phyloP scores from a whole-genome alignment of 2,113 vertebrate genomes.

The Cottus gobio region DNA sequence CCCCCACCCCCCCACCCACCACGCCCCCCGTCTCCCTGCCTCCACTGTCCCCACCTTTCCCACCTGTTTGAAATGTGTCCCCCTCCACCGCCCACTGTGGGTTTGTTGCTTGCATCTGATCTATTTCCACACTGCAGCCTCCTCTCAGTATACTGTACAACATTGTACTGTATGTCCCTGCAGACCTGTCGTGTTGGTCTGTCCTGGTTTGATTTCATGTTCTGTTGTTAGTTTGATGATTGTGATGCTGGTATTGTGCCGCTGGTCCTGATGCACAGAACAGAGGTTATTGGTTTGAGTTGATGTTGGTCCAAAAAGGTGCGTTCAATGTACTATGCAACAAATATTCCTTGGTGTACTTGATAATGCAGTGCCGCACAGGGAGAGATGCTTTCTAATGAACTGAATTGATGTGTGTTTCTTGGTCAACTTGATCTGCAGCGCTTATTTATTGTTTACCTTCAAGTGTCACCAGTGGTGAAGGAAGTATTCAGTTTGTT shows the following conservation, averaged over 20 bases:
- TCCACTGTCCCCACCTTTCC: constrained; percentile 44
- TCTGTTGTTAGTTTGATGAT: constrained; percentile 60
- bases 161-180: constrained; percentile 73
- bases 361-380: background rate
- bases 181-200: constrained; percentile 79
- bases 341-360: background rate
- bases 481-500: background rate
- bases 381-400: background rate
- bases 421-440: background rate
- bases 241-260: constrained; percentile 43
- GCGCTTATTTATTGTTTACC: background rate
- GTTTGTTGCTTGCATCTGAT: constrained; percentile 86
- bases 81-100: constrained; percentile 75
- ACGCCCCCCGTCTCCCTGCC: constrained; percentile 8
- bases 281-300: constrained; percentile 1
- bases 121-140: constrained; percentile 75
- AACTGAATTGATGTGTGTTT: background rate
- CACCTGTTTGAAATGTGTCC: constrained; percentile 78
- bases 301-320: constrained; percentile 16
- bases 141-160: constrained; percentile 66
- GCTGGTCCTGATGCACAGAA: constrained; percentile 1
- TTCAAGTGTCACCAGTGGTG: background rate
- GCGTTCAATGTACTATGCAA: background rate
- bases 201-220: constrained; percentile 79
- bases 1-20: constrained; percentile 18